A percentile compares a stretch with the other conserved stretches of the same genome.
These are phyloP conservation scores for Paradisaea rubra DNA, from an alignment of 2,113 vertebrate species.

Conservation along the genomic window DNA sequence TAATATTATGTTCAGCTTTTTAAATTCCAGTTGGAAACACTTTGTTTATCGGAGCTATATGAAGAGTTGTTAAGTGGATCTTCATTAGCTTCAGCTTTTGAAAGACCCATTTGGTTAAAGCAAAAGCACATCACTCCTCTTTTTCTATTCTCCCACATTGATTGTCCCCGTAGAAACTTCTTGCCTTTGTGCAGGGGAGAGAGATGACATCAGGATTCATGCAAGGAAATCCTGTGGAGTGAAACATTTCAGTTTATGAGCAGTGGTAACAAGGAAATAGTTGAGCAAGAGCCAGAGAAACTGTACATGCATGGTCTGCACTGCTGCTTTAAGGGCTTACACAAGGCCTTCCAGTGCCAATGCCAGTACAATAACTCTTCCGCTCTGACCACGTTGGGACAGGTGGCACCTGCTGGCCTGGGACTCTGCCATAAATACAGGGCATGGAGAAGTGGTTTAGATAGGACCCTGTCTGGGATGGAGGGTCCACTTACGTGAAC, in stretches of 20 bases:
- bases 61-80: neutral
- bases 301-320: fast-evolving
- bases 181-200: neutral
- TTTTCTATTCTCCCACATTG: neutral
- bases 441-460: neutral
- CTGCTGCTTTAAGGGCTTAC: neutral
- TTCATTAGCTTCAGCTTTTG: neutral
- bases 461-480: neutral
- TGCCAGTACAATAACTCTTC: fast-evolving
- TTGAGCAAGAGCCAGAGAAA: neutral
- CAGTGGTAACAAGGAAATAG: neutral
- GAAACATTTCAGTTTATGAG: neutral
- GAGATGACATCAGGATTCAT: neutral
- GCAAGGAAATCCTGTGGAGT: neutral
- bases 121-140: neutral
- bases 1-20: slow-evolving; percentile 22
- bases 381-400: fast-evolving
- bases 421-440: neutral
- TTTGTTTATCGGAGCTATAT: slow-evolving; percentile 40
- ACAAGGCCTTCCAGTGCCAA: fast-evolving
- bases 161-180: neutral
- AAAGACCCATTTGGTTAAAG: neutral
- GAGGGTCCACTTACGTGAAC: fast-evolving
- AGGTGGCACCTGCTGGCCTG: neutral
- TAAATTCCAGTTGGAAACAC: slow-evolving; percentile 31